Evolutionary conservation across 2,797 vertebrate species (phyloP).

Genomic region (Pygocentrus nattereri): DNA sequence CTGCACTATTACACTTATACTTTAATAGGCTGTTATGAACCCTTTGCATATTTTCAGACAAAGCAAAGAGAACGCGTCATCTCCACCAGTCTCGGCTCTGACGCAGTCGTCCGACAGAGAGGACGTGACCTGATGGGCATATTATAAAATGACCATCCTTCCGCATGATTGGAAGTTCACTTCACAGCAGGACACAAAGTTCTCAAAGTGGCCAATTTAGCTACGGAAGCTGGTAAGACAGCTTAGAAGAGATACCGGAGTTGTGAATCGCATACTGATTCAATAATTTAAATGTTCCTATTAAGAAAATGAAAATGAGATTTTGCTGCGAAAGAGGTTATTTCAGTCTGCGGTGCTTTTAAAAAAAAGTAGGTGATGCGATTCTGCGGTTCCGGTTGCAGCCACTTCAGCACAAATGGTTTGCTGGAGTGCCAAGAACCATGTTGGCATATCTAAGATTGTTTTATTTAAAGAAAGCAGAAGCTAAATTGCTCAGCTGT

Average conservation of each 20-base stretch:
- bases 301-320: not conserved
- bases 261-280: not conserved
- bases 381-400: not conserved
- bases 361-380: not conserved
- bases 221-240: not conserved
- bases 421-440: not conserved
- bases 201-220: not conserved
- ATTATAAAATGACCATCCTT: not conserved
- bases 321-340: not conserved
- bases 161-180: not conserved
- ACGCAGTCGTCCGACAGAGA: not conserved
- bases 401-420: not conserved
- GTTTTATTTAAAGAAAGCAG: too few species aligned
- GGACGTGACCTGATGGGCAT: not conserved
- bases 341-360: not conserved
- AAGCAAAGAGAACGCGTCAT: not conserved
- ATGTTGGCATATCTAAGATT: not conserved
- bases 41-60: slow-evolving; percentile 3
- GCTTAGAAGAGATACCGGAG: not conserved
- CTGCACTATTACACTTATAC: not conserved
- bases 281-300: not conserved
- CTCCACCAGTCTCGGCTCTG: not conserved
- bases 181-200: not conserved
- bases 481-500: too few species aligned
- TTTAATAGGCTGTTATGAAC: slow-evolving; percentile 29